A percentile compares a stretch with the other conserved stretches of the same genome.
phyloP scores from a whole-genome alignment of 1,140 invertebrate genomes.

The Homarus americanus region DNA sequence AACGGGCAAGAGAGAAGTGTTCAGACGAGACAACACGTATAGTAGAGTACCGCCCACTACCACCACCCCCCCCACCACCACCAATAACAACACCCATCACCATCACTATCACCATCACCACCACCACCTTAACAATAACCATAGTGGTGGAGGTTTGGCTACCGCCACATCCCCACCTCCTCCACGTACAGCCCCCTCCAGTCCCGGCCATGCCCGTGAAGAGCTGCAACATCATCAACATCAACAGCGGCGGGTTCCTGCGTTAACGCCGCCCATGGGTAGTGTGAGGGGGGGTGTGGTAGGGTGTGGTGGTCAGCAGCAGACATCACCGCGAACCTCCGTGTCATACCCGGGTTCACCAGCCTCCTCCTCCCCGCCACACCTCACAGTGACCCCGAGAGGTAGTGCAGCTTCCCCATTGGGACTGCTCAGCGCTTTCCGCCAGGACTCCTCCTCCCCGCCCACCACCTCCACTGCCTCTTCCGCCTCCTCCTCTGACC shows the following conservation, averaged over 20 bases:
- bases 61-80: slow-evolving; percentile 3
- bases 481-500: not conserved
- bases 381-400: not conserved
- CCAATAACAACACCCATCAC: slow-evolving; percentile 24
- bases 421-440: slow-evolving; percentile 57
- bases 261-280: slow-evolving; percentile 49
- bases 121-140: slow-evolving; percentile 28
- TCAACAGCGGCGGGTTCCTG: slow-evolving; percentile 28
- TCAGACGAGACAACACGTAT: no score
- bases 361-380: slow-evolving; percentile 37
- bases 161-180: slow-evolving; percentile 28
- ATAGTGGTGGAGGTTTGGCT: slow-evolving; percentile 4
- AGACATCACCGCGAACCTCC: slow-evolving; percentile 43
- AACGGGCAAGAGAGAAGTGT: slow-evolving; percentile 37
- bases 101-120: slow-evolving; percentile 23
- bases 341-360: slow-evolving; percentile 50
- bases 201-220: slow-evolving; percentile 59
- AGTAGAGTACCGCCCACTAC: slow-evolving; percentile 10
- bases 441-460: slow-evolving; percentile 50
- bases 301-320: slow-evolving; percentile 7
- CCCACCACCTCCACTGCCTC: not conserved
- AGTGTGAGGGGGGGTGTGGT: not conserved
- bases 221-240: slow-evolving; percentile 15
- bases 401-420: slow-evolving; percentile 36
- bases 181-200: slow-evolving; percentile 58